Evolutionary conservation across 2,888 invertebrate genomes (phyloP), one percentile per base, ranked within the genome.

Genomic region (Habrosyne pyritoides): DNA sequence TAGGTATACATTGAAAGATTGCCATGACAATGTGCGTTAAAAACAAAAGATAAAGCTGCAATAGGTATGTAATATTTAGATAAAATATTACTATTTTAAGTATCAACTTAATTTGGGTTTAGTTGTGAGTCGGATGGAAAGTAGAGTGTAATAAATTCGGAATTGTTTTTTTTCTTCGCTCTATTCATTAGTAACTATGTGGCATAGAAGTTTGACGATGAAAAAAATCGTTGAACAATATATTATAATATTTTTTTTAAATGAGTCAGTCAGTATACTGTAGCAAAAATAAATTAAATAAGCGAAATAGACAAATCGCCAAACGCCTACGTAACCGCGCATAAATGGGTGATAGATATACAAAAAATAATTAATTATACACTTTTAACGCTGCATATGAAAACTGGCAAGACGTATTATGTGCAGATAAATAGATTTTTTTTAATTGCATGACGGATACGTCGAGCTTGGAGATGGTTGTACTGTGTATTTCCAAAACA

Each of bases 401-500:
- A 66, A 64, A 64, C 60, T 62, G 61, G 53, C 61, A 24, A 49
- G 59, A 62, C 67, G 66, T 64, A 66, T 67, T 65, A 67, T 75
- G 69, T 71, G 73, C 68, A 72, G 75, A 84, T 79, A 77, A 81
- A 81, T 81, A 71, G 69, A 73, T 75, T 69, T 69, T 77, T 66
- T 73, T 66, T 72, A 69, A 75, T 75, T 79, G 72, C 75, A 79
- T 77, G 81, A 79, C 73, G 67, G 73, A 78, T 77, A 69, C 64
- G 42, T 18, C 8, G 67, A 62, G 67, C 70, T 66, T 69, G 61
- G 73, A 71, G 72, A 69, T 75, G 75, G 75, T 70, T 75, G 64
- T 69, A 64, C 68, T 67, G 67, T 74, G 78, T 85, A 84, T 86
- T 87, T 86, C 87, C 88, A 91, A 91, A 92, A 91, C 90, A 91